These are phyloP conservation scores for Oreonectes daqikongensis DNA, from an alignment of 2,797 vertebrate genomes.

Conservation along the genomic window DNA sequence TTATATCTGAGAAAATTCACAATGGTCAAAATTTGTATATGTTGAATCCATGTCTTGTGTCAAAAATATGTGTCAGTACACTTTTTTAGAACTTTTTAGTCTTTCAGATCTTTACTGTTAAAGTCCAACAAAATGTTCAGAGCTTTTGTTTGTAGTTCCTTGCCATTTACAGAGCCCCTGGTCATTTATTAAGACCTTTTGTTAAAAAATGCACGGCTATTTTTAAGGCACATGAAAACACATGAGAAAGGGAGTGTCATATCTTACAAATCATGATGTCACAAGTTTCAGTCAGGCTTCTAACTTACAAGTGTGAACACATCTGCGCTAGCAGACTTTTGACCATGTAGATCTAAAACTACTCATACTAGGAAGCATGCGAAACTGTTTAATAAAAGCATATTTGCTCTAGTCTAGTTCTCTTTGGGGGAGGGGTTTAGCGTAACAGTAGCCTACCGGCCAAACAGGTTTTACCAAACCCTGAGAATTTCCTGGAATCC, in stretches of 20 bases:
- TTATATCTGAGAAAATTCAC: too few species aligned
- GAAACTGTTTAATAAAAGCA: constrained; percentile 10
- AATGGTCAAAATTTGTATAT: too few species aligned
- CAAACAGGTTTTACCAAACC: constrained; percentile 29
- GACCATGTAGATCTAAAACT: background rate
- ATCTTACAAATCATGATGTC: background rate
- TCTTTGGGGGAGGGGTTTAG: background rate
- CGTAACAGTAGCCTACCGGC: constrained; percentile 1
- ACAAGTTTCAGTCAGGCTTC: constrained; percentile 26
- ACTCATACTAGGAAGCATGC: background rate
- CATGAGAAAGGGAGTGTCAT: constrained; percentile 10
- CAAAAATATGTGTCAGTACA: too few species aligned
- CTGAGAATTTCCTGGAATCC: constrained; percentile 9
- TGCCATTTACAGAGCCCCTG: too few species aligned
- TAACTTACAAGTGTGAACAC: background rate
- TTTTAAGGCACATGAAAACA: background rate
- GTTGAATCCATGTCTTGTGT: too few species aligned
- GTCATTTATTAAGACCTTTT: too few species aligned
- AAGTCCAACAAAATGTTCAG: background rate
- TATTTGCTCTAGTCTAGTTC: background rate
- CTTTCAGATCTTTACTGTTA: too few species aligned
- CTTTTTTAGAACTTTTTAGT: too few species aligned
- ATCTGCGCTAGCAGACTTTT: background rate
- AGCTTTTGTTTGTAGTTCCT: background rate
- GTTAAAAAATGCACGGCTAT: background rate